Conservation (phyloP, 2,113 vertebrate genomes). For the Pipa parva region DNA sequence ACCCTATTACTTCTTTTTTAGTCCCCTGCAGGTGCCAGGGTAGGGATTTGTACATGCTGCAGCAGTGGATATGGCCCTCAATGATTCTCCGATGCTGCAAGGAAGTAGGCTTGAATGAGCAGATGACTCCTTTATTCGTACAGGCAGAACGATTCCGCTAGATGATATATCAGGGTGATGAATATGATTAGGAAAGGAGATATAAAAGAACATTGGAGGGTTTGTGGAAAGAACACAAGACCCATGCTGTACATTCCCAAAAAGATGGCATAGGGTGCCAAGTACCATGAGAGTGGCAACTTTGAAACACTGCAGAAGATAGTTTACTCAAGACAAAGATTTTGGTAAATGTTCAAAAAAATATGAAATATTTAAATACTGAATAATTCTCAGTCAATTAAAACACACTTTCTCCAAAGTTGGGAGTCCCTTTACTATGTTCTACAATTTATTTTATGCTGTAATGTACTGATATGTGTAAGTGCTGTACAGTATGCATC, state of each 20-base stretch:
- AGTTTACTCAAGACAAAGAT: too few relatives aligned
- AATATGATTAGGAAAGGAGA: conserved; percentile 1
- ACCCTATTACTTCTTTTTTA: neutral
- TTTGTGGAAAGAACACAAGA: conserved; percentile 12
- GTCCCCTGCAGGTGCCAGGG: neutral
- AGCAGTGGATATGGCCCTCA: conserved; percentile 6
- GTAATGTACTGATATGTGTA: too few relatives aligned
- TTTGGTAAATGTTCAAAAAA: too few relatives aligned
- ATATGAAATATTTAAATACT: too few relatives aligned
- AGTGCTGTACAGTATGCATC: too few relatives aligned
- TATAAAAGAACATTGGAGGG: conserved; percentile 9
- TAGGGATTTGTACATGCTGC: conserved; percentile 1
- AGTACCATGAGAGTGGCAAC: neutral
- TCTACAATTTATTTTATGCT: too few relatives aligned
- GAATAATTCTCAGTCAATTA: too few relatives aligned
- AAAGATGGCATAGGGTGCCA: conserved; percentile 14
- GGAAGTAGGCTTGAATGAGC: conserved; percentile 6
- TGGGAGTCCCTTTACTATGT: too few relatives aligned
- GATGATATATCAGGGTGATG: conserved; percentile 2
- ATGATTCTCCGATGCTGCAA: conserved; percentile 27
- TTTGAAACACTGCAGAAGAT: conserved; percentile 31
- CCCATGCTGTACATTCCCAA: conserved; percentile 5
- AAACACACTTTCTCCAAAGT: too few relatives aligned
- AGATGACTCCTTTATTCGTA: conserved; percentile 27
- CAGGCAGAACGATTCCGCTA: conserved; percentile 10